A percentile compares a stretch with the other conserved stretches of the same genome.
Evolutionary conservation across 2,888 invertebrate species (phyloP).

Genomic region (Linyphia triangularis): DNA sequence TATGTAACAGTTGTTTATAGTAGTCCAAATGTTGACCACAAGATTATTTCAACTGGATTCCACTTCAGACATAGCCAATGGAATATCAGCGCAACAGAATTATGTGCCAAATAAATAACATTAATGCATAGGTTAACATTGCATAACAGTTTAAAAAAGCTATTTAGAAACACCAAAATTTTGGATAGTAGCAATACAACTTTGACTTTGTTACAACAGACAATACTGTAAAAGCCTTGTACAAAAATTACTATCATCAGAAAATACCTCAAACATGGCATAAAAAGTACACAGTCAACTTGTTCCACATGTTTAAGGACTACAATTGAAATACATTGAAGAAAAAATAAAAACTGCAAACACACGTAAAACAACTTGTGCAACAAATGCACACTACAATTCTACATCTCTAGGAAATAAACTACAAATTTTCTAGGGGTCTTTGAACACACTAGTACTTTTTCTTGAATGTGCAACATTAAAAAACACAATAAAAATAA

Average conservation of each 20-base stretch:
- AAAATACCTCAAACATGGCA: constrained; percentile 62
- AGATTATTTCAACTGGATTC: constrained; percentile 17
- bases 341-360: constrained; percentile 22
- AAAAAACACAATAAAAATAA: constrained; percentile 6
- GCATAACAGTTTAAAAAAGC: constrained; percentile 60
- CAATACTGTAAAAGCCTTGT: constrained; percentile 63
- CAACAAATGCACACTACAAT: constrained; percentile 17
- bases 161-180: constrained; percentile 55
- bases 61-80: constrained; percentile 15
- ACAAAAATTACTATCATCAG: constrained; percentile 58
- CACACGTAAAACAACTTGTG: constrained; percentile 4
- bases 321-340: constrained; percentile 29
- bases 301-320: constrained; percentile 38
- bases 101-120: constrained; percentile 25
- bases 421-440: constrained; percentile 3
- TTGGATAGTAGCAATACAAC: constrained; percentile 51
- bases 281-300: constrained; percentile 61
- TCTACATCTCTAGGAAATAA: neutral
- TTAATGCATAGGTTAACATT: constrained; percentile 41
- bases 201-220: constrained; percentile 58
- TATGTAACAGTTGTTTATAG: too few species aligned
- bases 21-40: too few species aligned
- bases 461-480: constrained; percentile 24
- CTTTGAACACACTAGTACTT: constrained; percentile 14
- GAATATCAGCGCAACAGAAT: constrained; percentile 28